A percentile compares a stretch with the other conserved stretches of the same genome.
These are phyloP conservation scores for Fissipunctia ypsillon DNA, from an alignment of 2,888 invertebrate species.

Conservation along the genomic window DNA sequence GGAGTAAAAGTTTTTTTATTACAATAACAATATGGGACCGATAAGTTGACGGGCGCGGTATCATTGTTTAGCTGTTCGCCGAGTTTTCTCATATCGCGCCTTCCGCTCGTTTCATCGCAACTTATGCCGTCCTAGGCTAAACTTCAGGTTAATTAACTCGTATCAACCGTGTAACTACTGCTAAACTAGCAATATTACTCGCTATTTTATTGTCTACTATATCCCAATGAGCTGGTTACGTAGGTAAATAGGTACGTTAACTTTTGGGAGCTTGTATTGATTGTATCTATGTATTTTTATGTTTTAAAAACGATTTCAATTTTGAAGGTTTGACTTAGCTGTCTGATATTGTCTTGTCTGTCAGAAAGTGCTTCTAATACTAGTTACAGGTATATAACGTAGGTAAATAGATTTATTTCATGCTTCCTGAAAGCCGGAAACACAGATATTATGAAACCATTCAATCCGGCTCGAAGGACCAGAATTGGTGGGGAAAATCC, in stretches of 20 bases:
- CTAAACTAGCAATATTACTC: conserved; percentile 79
- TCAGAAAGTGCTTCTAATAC: no score
- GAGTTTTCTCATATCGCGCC: conserved; percentile 85
- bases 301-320: neutral
- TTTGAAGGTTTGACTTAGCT: neutral
- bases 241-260: conserved; percentile 19
- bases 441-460: neutral
- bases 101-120: conserved; percentile 74
- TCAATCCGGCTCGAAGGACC: conserved; percentile 14
- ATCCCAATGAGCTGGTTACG: conserved; percentile 42
- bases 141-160: conserved; percentile 87
- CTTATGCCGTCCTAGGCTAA: conserved; percentile 75
- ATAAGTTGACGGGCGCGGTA: conserved; percentile 76
- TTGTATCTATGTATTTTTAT: neutral
- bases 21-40: conserved; percentile 77
- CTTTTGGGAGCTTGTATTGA: neutral
- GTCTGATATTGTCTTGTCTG: no score
- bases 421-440: neutral
- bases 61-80: conserved; percentile 73
- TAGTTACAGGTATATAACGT: neutral
- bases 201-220: conserved; percentile 66
- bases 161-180: conserved; percentile 74
- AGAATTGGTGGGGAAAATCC: neutral
- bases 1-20: conserved; percentile 78
- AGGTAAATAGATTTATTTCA: neutral